phyloP scores from a whole-genome alignment of 2,797 vertebrate genomes.

The Sarcophilus harrisii region DNA sequence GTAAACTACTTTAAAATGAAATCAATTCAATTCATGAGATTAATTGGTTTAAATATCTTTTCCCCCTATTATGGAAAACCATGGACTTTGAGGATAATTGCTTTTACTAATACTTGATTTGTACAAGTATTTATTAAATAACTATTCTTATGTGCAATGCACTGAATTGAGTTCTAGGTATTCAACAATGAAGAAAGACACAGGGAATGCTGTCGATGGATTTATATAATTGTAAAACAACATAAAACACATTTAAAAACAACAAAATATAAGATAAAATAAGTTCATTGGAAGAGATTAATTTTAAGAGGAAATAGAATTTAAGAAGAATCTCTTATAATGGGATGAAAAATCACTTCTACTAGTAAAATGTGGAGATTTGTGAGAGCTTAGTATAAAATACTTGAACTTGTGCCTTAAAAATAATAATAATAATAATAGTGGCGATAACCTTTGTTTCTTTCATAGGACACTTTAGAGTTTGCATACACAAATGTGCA shows the following conservation, averaged over 20 bases:
- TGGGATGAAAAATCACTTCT: background rate
- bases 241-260: background rate
- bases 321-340: background rate
- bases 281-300: background rate
- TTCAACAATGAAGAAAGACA: background rate
- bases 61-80: background rate
- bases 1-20: too few relatives aligned
- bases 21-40: background rate
- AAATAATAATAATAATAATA: background rate
- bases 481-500: too few relatives aligned
- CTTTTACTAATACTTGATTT: too few relatives aligned
- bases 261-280: background rate
- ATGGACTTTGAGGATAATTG: background rate
- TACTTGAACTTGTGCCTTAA: background rate
- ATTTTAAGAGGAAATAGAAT: background rate
- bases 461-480: background rate
- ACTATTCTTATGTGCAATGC: too few relatives aligned
- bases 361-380: background rate
- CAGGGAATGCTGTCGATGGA: too few relatives aligned
- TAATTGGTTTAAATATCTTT: background rate
- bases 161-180: background rate
- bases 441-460: background rate
- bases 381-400: background rate
- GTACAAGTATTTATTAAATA: background rate
- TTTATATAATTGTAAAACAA: too few relatives aligned